Percentiles rank a stretch among this genome's conserved stretches.
Evolutionary conservation across 2,797 vertebrate species (phyloP).

Genomic region (Spheniscus humboldti): DNA sequence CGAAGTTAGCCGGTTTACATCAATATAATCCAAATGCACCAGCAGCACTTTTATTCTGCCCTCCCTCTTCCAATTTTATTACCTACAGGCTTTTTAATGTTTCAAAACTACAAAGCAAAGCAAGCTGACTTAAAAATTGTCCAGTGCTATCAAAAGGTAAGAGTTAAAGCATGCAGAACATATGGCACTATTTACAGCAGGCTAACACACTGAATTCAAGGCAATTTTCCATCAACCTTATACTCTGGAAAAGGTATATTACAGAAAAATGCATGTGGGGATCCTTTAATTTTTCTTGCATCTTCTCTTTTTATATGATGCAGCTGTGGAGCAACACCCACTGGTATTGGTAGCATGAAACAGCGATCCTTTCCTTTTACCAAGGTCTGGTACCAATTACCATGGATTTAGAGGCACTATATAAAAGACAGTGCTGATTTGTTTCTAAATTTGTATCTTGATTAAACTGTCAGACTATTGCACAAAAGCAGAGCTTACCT

Average conservation of each 20-base stretch:
- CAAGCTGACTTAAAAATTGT: background rate
- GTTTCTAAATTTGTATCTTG: constrained; percentile 66
- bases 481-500: constrained; percentile 29
- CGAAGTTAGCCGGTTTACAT: background rate
- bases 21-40: background rate
- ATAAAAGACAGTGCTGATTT: constrained; percentile 68
- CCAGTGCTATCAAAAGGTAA: background rate
- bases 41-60: background rate
- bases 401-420: constrained; percentile 46
- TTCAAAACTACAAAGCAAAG: background rate
- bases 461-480: constrained; percentile 57
- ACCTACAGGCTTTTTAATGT: background rate
- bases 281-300: constrained; percentile 50
- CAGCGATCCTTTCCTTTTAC: background rate
- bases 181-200: background rate
- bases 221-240: background rate
- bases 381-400: constrained; percentile 61
- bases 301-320: constrained; percentile 37
- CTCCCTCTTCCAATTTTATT: background rate
- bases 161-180: background rate
- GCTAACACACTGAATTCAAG: background rate
- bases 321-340: constrained; percentile 45
- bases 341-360: constrained; percentile 29
- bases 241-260: constrained; percentile 15
- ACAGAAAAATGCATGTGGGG: constrained; percentile 10